A percentile compares a stretch with the other conserved stretches of the same genome.
phyloP scores from a whole-genome alignment of 2,888 invertebrate genomes.

The Ichneumoninae sp. region DNA sequence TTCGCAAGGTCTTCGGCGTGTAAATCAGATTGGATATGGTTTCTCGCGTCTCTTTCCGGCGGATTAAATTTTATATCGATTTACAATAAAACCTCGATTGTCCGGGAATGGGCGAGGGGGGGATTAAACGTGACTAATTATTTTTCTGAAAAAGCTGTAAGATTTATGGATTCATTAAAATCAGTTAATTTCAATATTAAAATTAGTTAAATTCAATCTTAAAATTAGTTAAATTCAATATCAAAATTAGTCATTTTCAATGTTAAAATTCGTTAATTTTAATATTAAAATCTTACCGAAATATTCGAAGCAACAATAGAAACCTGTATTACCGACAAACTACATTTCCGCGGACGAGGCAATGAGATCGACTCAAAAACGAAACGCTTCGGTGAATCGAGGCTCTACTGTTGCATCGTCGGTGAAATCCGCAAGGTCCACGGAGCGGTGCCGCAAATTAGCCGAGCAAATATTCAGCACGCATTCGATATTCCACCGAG shows the following conservation, averaged over 20 bases:
- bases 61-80: background rate
- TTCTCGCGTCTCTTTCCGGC: background rate
- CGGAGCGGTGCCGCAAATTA: background rate
- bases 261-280: too few species aligned
- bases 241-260: too few species aligned
- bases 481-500: background rate
- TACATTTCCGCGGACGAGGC: too few species aligned
- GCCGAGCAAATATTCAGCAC: background rate
- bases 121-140: background rate
- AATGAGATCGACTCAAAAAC: background rate
- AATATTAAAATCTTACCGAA: too few species aligned
- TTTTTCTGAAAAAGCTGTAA: background rate
- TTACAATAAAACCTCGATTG: background rate
- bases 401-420: too few species aligned
- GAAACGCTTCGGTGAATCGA: background rate
- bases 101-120: too few species aligned
- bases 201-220: too few species aligned
- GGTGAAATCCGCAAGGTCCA: background rate
- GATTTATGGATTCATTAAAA: too few species aligned
- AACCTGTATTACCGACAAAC: too few species aligned
- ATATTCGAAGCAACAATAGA: too few species aligned
- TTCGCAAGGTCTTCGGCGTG: background rate
- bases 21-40: conserved; percentile 4
- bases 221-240: too few species aligned
- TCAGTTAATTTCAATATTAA: too few species aligned